Evolutionary conservation across 2,797 vertebrate genomes (phyloP), one percentile per base, ranked within the genome.

Genomic region (Poeciliopsis infans): DNA sequence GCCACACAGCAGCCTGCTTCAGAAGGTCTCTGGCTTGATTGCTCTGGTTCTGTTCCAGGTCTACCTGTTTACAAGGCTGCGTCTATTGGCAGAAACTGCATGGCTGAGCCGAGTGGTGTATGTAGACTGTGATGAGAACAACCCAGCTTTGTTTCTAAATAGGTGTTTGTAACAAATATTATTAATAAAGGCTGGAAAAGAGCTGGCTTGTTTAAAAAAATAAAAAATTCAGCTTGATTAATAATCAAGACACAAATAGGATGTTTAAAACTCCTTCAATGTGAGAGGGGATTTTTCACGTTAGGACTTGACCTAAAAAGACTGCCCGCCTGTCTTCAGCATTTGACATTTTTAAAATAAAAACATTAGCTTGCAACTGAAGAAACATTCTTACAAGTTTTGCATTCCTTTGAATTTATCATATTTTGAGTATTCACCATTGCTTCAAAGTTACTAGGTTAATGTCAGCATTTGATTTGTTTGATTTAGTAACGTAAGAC

Each of bases 1-100:
- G 69, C 79, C 85, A 80, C 81, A 79, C 81, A 85, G 79, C 80
- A 81, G 87, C 66, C 64, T 71, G 69, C 84, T 79, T 72, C 74
- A 77, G 75, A 80, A 73, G 86, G 82, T 78, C 73, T 85, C 70
- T 80, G 74, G 77, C 80, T 84, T 85, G 81, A 88, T 89, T 85
- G 75, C 68, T 61, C 75, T 72, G 41, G 79, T 86, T 82, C n/a
- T 77, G 70, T 82, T 88, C 74, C 74, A 76, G 83, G 46, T 79
- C 7, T 80, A 77, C 75, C 78, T 82, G 75, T 74, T 75, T 85
- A 46, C 79, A 75, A 82, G 72, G 39, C 36, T 57, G 59, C 18
- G 16, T 46, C 66, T 57, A 61, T 13, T 28, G 74, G 46, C 51
- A 41, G 75, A 20, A 39, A 23, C 31, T 78, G 46, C 74, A 12